Evolutionary conservation across 2,888 invertebrate genomes (phyloP), one percentile per base, ranked within the genome.

Genomic region (Melanostoma scalare): DNA sequence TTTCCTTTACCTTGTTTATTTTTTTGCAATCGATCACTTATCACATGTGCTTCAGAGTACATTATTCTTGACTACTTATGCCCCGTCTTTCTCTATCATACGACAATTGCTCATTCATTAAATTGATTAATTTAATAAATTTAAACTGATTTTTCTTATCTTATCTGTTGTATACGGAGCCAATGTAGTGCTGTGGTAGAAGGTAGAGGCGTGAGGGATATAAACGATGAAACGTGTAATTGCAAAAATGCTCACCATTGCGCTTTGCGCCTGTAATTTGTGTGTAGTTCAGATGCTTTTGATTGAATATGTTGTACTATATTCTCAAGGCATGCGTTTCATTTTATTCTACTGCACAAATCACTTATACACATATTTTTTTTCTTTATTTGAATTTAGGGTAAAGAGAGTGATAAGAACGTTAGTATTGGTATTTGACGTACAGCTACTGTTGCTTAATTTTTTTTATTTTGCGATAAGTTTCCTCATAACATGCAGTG

Each of bases 31-130:
- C 44, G 52, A 58, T 72, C 63, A 3, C 4, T 44, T 36, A 6
- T 46, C 44, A 38, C 53, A 78, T 40, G 30, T 46, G 30, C 52
- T 67, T 50, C 42, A 48, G 3, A 20, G 20, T 20, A 20, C 20
- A 20, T 20, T 20, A 20, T 20, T 20, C 20, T 20, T 20, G 20
- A 20, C 20, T 20, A 20, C 20, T 20, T 20, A 20, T 20, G 20
- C 20, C 20, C 20, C 20, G 20, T 63, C 38, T 40, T 38, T 48
- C 38, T 31, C 3, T 31, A 9, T 4, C 42, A 35, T 30, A n/a
- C 42, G 31, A 31, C 31, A 10, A 20, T 20, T 20, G 35, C 58
- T 63, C 76, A 80, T 80, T 80, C 76, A 80, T 80, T 63, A 69
- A 80, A 65, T 71, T 65, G 56, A 80, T 76, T 76, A 52, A 63